These are phyloP conservation scores for Rhimphoctona megacephalus DNA, from an alignment of 2,888 invertebrate species.

Conservation along the genomic window DNA sequence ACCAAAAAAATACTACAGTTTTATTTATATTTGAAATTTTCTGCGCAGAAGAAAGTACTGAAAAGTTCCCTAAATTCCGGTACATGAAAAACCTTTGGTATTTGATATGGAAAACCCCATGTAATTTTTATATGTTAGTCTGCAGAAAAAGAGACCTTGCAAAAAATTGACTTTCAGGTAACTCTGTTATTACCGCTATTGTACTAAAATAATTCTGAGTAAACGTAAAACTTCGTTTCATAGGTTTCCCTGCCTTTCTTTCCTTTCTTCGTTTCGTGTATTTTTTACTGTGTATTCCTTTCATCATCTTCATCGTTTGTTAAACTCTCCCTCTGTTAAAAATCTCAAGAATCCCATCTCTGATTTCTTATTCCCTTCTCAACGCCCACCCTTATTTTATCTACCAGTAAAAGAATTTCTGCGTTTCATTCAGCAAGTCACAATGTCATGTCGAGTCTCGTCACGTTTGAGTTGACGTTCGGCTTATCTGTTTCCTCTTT, in stretches of 20 bases:
- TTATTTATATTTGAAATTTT: neutral
- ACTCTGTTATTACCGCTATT: slow-evolving; percentile 24
- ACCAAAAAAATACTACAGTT: neutral
- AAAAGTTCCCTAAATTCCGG: neutral
- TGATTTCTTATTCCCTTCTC: slow-evolving; percentile 59
- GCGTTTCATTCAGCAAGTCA: slow-evolving; percentile 80
- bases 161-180: slow-evolving; percentile 46
- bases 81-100: neutral
- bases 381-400: slow-evolving; percentile 61
- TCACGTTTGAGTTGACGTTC: slow-evolving; percentile 65
- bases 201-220: slow-evolving; percentile 34
- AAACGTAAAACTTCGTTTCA: slow-evolving; percentile 15
- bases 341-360: slow-evolving; percentile 29
- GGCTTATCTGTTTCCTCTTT: slow-evolving; percentile 61
- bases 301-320: slow-evolving; percentile 51
- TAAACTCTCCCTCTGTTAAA: slow-evolving; percentile 17
- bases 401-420: slow-evolving; percentile 74
- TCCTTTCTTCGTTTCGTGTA: slow-evolving; percentile 22
- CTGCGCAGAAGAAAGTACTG: neutral
- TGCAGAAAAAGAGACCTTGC: neutral
- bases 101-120: neutral
- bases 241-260: slow-evolving; percentile 1
- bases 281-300: slow-evolving; percentile 66
- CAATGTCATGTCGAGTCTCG: slow-evolving; percentile 67
- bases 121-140: neutral